Conservation (phyloP, 2,888 invertebrate species). For the Coleophora deauratella region DNA sequence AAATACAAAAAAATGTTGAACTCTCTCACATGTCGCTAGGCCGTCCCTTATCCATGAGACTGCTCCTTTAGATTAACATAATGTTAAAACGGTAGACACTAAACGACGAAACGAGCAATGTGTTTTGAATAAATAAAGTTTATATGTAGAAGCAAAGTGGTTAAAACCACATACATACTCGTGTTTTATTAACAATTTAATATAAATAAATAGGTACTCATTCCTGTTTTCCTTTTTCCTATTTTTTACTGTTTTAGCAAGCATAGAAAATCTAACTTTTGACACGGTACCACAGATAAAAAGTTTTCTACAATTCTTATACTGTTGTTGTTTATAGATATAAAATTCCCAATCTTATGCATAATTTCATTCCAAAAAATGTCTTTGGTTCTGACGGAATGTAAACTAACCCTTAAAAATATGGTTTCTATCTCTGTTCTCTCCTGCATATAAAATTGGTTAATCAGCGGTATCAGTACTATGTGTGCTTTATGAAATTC, state of each 20-base stretch:
- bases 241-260: no score
- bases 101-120: constrained; percentile 53
- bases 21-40: constrained; percentile 42
- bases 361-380: no score
- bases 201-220: no score
- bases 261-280: neutral
- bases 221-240: neutral
- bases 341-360: no score
- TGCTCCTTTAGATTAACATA: constrained; percentile 61
- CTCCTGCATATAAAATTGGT: no score
- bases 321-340: no score
- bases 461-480: no score
- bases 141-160: constrained; percentile 56
- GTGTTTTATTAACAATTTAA: constrained; percentile 23
- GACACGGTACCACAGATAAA: neutral
- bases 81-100: constrained; percentile 29
- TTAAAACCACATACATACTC: constrained; percentile 37
- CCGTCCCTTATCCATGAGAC: constrained; percentile 55
- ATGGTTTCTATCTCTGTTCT: no score
- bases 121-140: constrained; percentile 57
- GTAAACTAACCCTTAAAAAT: no score
- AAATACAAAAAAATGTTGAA: constrained; percentile 43
- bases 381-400: no score
- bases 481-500: no score
- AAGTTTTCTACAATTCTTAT: no score